phyloP scores from a whole-genome alignment of 2,797 vertebrate genomes.

The Molothrus ater region DNA sequence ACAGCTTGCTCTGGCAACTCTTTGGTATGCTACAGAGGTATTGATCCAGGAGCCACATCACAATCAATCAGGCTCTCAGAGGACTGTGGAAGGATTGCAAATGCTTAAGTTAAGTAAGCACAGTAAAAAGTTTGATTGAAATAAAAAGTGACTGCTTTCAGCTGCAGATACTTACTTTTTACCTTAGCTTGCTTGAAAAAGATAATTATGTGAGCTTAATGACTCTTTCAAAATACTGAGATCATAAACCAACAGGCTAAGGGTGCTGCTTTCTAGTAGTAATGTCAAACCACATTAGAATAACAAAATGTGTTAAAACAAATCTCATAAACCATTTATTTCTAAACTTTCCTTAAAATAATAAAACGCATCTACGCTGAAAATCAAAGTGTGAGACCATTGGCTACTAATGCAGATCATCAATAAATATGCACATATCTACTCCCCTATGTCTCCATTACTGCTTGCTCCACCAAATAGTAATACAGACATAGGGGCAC shows the following conservation, averaged over 20 bases:
- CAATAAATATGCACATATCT: neutral
- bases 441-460: neutral
- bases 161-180: neutral
- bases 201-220: neutral
- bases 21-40: neutral
- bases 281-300: neutral
- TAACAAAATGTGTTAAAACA: neutral
- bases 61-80: conserved; percentile 39
- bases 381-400: neutral
- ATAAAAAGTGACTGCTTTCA: neutral
- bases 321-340: neutral
- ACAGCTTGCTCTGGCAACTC: neutral
- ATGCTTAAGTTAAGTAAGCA: conserved; percentile 51
- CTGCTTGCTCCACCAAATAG: neutral
- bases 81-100: conserved; percentile 13
- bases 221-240: neutral
- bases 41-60: conserved; percentile 24
- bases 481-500: neutral
- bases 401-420: neutral
- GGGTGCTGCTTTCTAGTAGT: neutral
- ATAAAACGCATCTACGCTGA: neutral
- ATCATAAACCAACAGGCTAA: neutral
- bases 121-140: conserved; percentile 27
- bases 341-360: neutral
- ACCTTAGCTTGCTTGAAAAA: neutral